Evolutionary conservation across 2,113 vertebrate genomes (phyloP).

Genomic region (Cebus imitator): DNA sequence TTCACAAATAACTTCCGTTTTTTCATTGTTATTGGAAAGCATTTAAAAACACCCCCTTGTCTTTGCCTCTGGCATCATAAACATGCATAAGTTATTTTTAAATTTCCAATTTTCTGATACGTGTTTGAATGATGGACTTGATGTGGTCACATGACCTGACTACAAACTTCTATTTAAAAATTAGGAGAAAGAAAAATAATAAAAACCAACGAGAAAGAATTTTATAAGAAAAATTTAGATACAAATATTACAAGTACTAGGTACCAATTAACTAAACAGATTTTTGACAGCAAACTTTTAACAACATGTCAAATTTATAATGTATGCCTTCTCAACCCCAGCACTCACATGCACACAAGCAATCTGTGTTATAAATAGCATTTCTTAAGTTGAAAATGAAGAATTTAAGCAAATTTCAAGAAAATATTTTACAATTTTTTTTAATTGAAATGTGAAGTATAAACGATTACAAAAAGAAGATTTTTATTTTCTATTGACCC

Average conservation of each 20-base stretch:
- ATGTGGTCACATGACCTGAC: not conserved
- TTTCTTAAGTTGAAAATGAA: conserved; percentile 12
- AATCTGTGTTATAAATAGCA: not conserved
- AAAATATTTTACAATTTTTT: not conserved
- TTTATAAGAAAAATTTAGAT: not conserved
- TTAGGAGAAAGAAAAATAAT: not conserved
- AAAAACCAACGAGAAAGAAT: not conserved
- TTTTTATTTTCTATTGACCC: not conserved
- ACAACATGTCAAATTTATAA: not conserved
- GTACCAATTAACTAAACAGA: not conserved
- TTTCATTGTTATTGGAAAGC: conserved; percentile 49
- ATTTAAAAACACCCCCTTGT: conserved; percentile 19
- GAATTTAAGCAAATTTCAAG: not conserved
- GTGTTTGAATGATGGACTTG: not conserved
- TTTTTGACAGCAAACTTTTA: not conserved
- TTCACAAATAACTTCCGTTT: conserved; percentile 67
- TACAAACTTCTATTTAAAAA: not conserved
- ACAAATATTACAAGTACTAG: not conserved
- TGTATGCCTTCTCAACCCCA: not conserved
- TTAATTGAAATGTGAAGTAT: conserved; percentile 1
- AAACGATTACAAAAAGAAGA: not conserved
- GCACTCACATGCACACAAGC: not conserved
- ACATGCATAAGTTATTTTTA: not conserved
- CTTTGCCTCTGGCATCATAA: not conserved
- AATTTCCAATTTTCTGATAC: conserved; percentile 50